Conservation (phyloP, 2,797 vertebrate genomes). For the Philypnodon macrostomus region DNA sequence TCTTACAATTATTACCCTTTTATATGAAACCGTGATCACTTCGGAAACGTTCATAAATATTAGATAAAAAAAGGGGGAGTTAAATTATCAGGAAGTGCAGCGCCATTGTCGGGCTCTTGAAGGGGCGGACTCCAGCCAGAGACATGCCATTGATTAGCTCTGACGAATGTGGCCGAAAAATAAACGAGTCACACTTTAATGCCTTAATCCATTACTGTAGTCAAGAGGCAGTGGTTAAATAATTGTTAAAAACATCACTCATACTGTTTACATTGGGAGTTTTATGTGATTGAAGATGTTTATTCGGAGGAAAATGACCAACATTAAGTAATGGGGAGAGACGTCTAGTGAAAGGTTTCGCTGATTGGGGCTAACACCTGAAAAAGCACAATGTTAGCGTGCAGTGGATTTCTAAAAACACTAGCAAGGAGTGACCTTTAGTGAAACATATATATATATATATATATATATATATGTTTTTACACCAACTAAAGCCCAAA, state of each 20-base stretch:
- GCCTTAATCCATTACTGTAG: conserved; percentile 49
- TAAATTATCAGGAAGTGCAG: conserved; percentile 26
- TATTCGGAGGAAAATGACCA: conserved; percentile 20
- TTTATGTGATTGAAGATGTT: conserved; percentile 36
- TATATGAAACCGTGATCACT: conserved; percentile 63
- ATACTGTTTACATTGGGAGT: conserved; percentile 52
- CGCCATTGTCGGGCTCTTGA: conserved; percentile 6
- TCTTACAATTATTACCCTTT: conserved; percentile 56
- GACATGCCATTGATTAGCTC: conserved; percentile 44
- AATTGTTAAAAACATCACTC: conserved; percentile 36
- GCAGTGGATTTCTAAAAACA: no score
- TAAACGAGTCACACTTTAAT: conserved; percentile 48
- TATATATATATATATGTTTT: no score
- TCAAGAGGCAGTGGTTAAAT: conserved; percentile 31
- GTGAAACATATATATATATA: no score
- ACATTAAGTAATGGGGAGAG: conserved; percentile 15
- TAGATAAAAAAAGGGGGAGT: conserved; percentile 47
- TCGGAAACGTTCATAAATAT: conserved; percentile 57
- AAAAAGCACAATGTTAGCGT: conserved; percentile 5
- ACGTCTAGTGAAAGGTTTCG: conserved; percentile 4
- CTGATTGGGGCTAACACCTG: conserved; percentile 8
- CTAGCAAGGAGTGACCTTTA: no score
- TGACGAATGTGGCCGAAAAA: conserved; percentile 52
- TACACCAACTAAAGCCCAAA: no score
- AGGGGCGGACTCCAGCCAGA: conserved; percentile 15